These are phyloP conservation scores for Allacma fusca DNA, from an alignment of 2,888 invertebrate genomes.

Conservation along the genomic window DNA sequence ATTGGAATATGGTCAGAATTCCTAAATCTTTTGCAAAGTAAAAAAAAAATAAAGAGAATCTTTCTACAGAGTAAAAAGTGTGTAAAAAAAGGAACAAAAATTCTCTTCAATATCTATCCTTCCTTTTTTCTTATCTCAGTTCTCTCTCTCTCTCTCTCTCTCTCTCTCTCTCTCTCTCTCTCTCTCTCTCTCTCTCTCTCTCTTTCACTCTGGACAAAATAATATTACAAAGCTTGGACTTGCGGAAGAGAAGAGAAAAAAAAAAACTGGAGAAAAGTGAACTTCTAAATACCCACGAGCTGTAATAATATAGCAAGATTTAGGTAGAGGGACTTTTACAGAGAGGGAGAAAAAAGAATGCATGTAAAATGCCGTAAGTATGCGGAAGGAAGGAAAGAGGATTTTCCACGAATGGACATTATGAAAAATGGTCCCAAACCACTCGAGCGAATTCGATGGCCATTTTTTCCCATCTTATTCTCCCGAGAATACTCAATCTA, in stretches of 20 bases:
- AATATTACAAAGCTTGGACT: not conserved
- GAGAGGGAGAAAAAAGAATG: conserved; percentile 46
- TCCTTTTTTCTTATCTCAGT: not conserved
- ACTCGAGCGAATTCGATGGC: conserved; percentile 60
- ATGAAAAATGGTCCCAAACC: conserved; percentile 60
- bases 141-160: no score
- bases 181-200: no score
- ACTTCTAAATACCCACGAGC: conserved; percentile 8
- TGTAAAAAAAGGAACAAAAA: not conserved
- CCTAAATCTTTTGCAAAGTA: not conserved
- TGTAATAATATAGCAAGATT: conserved; percentile 1
- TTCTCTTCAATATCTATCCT: not conserved
- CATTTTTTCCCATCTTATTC: conserved; percentile 60
- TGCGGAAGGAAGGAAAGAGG: conserved; percentile 30
- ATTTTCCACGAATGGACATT: conserved; percentile 55
- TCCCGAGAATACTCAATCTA: conserved; percentile 56
- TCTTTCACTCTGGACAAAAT: no score
- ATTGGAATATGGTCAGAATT: conserved; percentile 30
- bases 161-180: no score
- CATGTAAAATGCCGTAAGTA: not conserved
- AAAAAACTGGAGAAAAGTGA: not conserved
- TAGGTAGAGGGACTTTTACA: not conserved
- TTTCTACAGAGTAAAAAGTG: not conserved
- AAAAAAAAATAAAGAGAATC: not conserved
- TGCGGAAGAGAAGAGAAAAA: not conserved